A percentile compares a stretch with the other conserved stretches of the same genome.
phyloP scores from a whole-genome alignment of 1,140 invertebrate genomes.

The Pseudomyrmex pallidus region DNA sequence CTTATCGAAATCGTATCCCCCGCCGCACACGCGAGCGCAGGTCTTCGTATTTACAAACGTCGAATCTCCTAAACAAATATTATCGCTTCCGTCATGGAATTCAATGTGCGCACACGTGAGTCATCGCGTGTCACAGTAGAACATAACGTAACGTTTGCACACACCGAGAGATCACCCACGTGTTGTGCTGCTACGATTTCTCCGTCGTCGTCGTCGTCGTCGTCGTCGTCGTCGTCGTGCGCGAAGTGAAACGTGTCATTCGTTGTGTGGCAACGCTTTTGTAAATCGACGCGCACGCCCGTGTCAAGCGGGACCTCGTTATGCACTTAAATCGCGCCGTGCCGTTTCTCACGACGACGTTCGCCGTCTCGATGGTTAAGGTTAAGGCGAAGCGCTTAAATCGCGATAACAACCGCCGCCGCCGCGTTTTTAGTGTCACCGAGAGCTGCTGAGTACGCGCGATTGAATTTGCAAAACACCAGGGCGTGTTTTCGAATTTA shows the following conservation, averaged over 20 bases:
- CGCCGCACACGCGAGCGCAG: not conserved
- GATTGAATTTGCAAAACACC: not conserved
- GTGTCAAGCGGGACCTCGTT: not conserved
- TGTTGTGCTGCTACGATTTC: conserved; percentile 60
- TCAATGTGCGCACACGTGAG: conserved; percentile 47
- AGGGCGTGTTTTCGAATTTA: not conserved
- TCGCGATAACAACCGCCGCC: not conserved
- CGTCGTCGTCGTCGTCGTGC: conserved; percentile 27
- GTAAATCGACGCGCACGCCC: conserved; percentile 45
- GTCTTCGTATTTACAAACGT: conserved; percentile 38
- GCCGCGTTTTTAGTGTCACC: not conserved
- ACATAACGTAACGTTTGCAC: not conserved
- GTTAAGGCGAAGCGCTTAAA: conserved; percentile 32
- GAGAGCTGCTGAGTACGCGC: not conserved
- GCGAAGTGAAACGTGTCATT: conserved; percentile 60
- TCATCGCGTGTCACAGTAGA: conserved; percentile 54
- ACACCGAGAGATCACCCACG: conserved; percentile 60
- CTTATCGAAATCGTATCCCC: conserved; percentile 36
- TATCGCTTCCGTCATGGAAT: conserved; percentile 41
- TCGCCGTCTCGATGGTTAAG: conserved; percentile 22
- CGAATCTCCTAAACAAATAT: conserved; percentile 56
- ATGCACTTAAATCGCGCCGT: conserved; percentile 44
- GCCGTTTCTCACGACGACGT: conserved; percentile 41
- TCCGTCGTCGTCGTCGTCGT: conserved; percentile 21
- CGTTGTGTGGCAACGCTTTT: conserved; percentile 50